Percentiles rank a stretch among this genome's conserved stretches.
phyloP scores from a whole-genome alignment of 2,888 invertebrate species.

The Amblyjoppa proteus region DNA sequence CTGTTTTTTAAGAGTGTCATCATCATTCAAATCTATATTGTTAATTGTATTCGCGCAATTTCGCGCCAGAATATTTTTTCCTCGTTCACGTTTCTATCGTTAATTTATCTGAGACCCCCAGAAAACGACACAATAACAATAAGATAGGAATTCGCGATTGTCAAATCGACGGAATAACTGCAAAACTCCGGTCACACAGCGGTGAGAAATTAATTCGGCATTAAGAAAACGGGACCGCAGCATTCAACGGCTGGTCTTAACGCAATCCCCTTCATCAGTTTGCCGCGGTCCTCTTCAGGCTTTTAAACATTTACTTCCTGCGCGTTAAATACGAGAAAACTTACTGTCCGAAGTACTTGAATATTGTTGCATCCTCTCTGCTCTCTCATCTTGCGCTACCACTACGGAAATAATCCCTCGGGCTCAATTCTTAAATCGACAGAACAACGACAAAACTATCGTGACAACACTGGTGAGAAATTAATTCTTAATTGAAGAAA shows the following conservation, averaged over 20 bases:
- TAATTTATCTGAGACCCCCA: no score
- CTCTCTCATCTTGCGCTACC: conserved; percentile 11
- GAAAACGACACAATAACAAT: no score
- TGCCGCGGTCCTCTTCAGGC: not conserved
- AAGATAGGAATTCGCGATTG: not conserved
- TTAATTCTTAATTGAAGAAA: no score
- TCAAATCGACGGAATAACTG: not conserved
- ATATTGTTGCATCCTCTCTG: not conserved
- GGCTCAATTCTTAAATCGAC: not conserved
- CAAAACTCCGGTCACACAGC: not conserved
- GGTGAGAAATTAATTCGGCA: no score
- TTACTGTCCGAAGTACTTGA: conserved; percentile 1
- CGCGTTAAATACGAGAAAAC: not conserved
- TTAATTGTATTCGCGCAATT: no score
- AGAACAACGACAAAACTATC: no score
- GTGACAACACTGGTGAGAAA: no score
- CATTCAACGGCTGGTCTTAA: not conserved
- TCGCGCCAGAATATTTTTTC: not conserved
- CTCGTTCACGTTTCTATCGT: no score
- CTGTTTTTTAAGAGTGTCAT: no score
- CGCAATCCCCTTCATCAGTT: not conserved
- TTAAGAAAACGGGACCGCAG: no score
- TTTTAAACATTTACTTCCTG: not conserved
- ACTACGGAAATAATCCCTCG: conserved; percentile 40
- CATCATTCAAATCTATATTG: no score